Percentiles rank a stretch among this genome's conserved stretches.
Evolutionary conservation across 1,140 invertebrate genomes (phyloP).

Genomic region (Drosophila elegans): DNA sequence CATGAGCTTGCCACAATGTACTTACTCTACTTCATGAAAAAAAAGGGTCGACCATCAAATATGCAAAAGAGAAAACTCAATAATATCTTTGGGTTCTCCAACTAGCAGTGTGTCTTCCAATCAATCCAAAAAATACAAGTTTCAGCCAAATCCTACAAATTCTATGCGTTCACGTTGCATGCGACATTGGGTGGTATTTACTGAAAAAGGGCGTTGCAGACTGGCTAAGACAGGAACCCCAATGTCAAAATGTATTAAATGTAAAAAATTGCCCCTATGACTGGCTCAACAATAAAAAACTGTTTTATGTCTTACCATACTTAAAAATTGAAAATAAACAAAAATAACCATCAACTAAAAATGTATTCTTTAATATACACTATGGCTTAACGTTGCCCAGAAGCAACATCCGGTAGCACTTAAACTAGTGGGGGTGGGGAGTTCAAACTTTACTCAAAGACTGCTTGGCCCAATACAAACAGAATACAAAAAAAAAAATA

Average conservation of each 20-base stretch:
- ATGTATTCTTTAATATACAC: constrained; percentile 21
- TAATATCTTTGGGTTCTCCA: constrained; percentile 15
- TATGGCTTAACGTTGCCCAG: constrained; percentile 38
- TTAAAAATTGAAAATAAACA: constrained; percentile 1
- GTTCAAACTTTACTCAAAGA: constrained; percentile 21
- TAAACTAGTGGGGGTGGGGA: constrained; percentile 29
- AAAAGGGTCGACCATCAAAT: constrained; percentile 29
- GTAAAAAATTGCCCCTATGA: constrained; percentile 38
- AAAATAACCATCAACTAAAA: constrained; percentile 3
- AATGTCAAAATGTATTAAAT: constrained; percentile 45
- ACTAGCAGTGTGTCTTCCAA: constrained; percentile 5
- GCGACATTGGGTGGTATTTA: too few relatives aligned
- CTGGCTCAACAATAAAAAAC: constrained; percentile 42
- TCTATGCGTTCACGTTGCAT: constrained; percentile 25
- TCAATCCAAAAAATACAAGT: constrained; percentile 29
- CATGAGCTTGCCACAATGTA: constrained; percentile 19
- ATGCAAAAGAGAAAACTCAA: constrained; percentile 18
- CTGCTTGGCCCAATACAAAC: constrained; percentile 19
- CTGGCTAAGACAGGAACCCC: constrained; percentile 42
- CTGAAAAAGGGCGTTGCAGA: too few relatives aligned
- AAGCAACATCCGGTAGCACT: constrained; percentile 37
- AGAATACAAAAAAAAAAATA: constrained; percentile 12
- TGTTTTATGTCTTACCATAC: constrained; percentile 25
- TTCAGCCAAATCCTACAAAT: constrained; percentile 24
- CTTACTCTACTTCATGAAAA: constrained; percentile 13